Evolutionary conservation across 2,888 invertebrate species (phyloP).

Genomic region (Maniola hyperantus): DNA sequence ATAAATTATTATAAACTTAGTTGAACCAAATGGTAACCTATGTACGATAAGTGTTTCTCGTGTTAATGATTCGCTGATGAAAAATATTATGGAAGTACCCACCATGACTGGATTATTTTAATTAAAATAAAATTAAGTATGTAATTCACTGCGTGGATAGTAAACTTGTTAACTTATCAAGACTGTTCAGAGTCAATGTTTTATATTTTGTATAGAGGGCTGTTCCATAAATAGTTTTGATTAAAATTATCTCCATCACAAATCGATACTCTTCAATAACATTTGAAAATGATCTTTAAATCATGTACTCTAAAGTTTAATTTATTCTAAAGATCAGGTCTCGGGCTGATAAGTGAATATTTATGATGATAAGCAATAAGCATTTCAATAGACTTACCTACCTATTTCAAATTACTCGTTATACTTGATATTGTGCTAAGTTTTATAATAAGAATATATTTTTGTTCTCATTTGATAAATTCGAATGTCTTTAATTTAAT

Average conservation of each 20-base stretch:
- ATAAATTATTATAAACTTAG: too few species aligned
- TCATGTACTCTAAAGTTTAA: not conserved
- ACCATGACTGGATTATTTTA: not conserved
- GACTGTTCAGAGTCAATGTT: not conserved
- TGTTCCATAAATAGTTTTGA: not conserved
- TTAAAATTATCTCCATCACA: slow-evolving; percentile 13
- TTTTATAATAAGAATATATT: too few species aligned
- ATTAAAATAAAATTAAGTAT: not conserved
- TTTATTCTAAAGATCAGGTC: not conserved
- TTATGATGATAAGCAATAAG: not conserved
- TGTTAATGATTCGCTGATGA: not conserved
- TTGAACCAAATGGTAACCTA: too few species aligned
- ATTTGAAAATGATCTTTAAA: slow-evolving; percentile 1
- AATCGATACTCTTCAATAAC: too few species aligned
- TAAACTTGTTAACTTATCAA: not conserved
- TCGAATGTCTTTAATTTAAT: too few species aligned
- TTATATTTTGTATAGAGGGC: too few species aligned
- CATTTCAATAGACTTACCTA: too few species aligned
- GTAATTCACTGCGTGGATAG: not conserved
- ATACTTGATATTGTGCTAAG: too few species aligned
- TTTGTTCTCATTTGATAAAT: too few species aligned
- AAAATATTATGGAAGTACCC: not conserved
- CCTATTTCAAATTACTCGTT: too few species aligned
- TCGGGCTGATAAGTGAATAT: not conserved
- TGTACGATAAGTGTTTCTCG: too few species aligned